Conservation (phyloP, 2,797 vertebrate species). For the Peromyscus eremicus region DNA sequence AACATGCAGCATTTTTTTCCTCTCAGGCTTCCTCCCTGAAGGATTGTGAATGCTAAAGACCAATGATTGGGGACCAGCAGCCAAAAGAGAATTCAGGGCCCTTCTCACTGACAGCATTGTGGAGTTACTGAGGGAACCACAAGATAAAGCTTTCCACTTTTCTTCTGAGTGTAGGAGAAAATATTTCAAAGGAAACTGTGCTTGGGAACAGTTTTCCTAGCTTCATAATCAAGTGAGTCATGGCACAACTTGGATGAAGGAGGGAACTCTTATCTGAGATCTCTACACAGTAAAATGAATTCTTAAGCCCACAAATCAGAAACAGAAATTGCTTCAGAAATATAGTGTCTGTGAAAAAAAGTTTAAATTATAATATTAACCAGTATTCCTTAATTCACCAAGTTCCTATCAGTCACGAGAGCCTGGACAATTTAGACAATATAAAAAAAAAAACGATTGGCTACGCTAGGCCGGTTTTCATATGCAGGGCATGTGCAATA, state of each 20-base stretch:
- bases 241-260: conserved; percentile 43
- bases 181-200: conserved; percentile 75
- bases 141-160: conserved; percentile 74
- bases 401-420: background rate
- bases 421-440: conserved; percentile 3
- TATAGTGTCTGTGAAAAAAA: background rate
- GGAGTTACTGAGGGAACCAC: conserved; percentile 80
- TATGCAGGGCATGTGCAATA: background rate
- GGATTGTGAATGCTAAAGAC: conserved; percentile 80
- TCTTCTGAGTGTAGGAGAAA: conserved; percentile 74
- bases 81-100: conserved; percentile 79
- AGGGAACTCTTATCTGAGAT: conserved; percentile 34
- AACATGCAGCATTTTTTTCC: conserved; percentile 31
- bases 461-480: background rate
- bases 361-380: conserved; percentile 1
- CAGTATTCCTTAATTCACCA: background rate
- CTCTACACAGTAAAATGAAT: conserved; percentile 5
- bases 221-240: conserved; percentile 58
- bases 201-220: conserved; percentile 70
- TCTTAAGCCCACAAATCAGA: conserved; percentile 44
- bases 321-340: conserved; percentile 52
- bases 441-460: conserved; percentile 29
- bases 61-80: conserved; percentile 39
- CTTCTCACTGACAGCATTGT: conserved; percentile 74
- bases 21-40: conserved; percentile 72